Base-by-base conservation (phyloP, 1,140 invertebrate genomes). In the Drosophila miranda region DNA sequence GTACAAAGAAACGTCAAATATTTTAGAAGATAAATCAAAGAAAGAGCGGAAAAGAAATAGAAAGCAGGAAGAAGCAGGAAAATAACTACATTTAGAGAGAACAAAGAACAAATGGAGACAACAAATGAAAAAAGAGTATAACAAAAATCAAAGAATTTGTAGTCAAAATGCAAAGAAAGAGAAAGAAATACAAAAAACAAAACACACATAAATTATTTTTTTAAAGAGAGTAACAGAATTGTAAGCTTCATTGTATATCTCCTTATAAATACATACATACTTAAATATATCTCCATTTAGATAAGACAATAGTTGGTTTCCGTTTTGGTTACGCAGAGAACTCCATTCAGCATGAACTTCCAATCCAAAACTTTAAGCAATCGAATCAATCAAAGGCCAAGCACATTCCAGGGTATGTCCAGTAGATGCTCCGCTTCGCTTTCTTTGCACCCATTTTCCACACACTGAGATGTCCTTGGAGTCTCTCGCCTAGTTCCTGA, bases 101-200 rank as follows among this genome's bases (percentile, higher is more conserved):
- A 34, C 44, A 51, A 48, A 38, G 61, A 50, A 70, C 30, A 30
- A 53, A 70, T 50, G 45, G 70, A 69, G 53, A 68, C 14, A 62
- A 56, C 53, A 42, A 43, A 56, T 49, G 28, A 45, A 61, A 49
- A 53, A 50, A 66, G 48, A 53, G 52, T 48, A 69, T 19, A 82
- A 83, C 70, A 79, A 83, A 83, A 83, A 79, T 84, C 80, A 83
- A 83, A 83, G 79, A 83, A 83, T 75, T 82, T 82, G 79, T 82
- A 83, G 80, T 84, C 80, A 83, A 78, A 82, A 72, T 52, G 30
- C 7, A 44, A 51, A 44, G 21, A 67, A 45, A 23, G 50, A 48
- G 44, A 30, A 60, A 67, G 23, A 51, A 51, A 54, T 14, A 48
- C 45, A 61, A 72, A 44, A 43, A 43, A 46, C 9, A 51, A 51